Base-by-base conservation (phyloP, 37 sponge, comb jelly and placozoan species). In the Haliclona indistincta region DNA sequence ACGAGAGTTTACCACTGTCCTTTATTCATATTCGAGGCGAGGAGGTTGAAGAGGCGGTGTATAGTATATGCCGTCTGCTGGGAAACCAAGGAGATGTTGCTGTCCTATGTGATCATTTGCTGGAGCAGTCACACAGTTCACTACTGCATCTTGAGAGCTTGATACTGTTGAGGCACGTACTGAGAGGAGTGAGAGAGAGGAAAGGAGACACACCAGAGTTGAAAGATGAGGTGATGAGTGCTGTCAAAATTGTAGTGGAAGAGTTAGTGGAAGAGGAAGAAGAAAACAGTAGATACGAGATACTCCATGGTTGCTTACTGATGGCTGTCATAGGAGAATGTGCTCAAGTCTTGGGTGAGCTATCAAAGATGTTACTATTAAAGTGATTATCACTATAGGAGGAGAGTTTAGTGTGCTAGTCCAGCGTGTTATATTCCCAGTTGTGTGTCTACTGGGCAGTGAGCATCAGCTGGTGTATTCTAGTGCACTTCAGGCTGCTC, bases 231-330 rank as follows among this genome's bases (percentile, higher is more conserved):
- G 60, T 11, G 28, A 58, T 8, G 25, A 58, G 60, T 25, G 6
- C 23, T n/a, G n/a, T n/a, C n/a, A n/a, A n/a, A n/a, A 8, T 7
- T 8, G n/a, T 58, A 20, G 26, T 25, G 60, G 25, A 58, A 26
- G 60, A 58, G 26, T 8, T 47, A 47, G 23, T 25, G 60, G 60
- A n/a, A 25, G 60, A 58, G 25, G 60, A n/a, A 25, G 60, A 58
- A 26, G 60, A 25, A n/a, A 20, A 58, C 6, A n/a, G 6, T 58
- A 58, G 60, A 25, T 20, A 58, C 26, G 28, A 11, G 28, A n/a
- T n/a, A n/a, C n/a, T n/a, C n/a, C n/a, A n/a, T n/a, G n/a, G n/a
- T n/a, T n/a, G n/a, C n/a, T n/a, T n/a, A n/a, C n/a, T n/a, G n/a
- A n/a, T n/a, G n/a, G n/a, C n/a, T n/a, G n/a, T n/a, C n/a, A n/a